A percentile compares a stretch with the other conserved stretches of the same genome.
Evolutionary conservation across 1,140 invertebrate genomes (phyloP).

Genomic region (Piezodorus guildinii): DNA sequence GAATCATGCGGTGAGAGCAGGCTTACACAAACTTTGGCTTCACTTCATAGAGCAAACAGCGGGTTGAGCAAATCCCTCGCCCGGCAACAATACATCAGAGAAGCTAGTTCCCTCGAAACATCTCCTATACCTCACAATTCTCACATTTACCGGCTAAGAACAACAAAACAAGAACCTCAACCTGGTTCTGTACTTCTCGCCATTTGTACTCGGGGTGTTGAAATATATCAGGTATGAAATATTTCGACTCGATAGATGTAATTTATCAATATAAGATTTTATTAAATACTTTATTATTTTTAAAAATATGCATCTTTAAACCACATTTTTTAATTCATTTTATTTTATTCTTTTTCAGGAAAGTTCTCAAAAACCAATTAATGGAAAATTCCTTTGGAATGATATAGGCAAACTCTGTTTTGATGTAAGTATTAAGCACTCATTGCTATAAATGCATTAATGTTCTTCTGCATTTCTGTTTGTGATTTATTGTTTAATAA

Average conservation of each 20-base stretch:
- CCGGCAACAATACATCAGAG: conserved; percentile 73
- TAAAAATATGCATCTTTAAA: not conserved
- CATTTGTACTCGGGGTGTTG: conserved; percentile 74
- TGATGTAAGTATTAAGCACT: conserved; percentile 48
- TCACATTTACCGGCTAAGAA: conserved; percentile 77
- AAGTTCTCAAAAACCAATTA: conserved; percentile 30
- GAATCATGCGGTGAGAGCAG: conserved; percentile 36
- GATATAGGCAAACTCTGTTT: conserved; percentile 88
- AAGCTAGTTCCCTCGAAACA: conserved; percentile 65
- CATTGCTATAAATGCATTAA: not conserved
- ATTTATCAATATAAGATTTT: not conserved
- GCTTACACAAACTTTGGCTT: conserved; percentile 44
- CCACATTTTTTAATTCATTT: not conserved
- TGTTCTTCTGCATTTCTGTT: conserved; percentile 1
- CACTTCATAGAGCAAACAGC: conserved; percentile 58
- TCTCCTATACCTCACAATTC: conserved; percentile 75
- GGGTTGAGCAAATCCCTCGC: conserved; percentile 64
- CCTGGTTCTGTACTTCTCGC: conserved; percentile 63
- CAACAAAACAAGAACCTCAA: conserved; percentile 64
- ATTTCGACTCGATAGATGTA: not conserved
- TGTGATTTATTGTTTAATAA: conserved; percentile 1
- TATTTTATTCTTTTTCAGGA: conserved; percentile 28
- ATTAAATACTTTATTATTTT: not conserved
- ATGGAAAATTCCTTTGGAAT: conserved; percentile 71
- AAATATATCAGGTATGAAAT: conserved; percentile 49